Percentiles rank a stretch among this genome's conserved stretches.
Evolutionary conservation across 2,797 vertebrate species (phyloP).

Genomic region (Anguilla marmorata): DNA sequence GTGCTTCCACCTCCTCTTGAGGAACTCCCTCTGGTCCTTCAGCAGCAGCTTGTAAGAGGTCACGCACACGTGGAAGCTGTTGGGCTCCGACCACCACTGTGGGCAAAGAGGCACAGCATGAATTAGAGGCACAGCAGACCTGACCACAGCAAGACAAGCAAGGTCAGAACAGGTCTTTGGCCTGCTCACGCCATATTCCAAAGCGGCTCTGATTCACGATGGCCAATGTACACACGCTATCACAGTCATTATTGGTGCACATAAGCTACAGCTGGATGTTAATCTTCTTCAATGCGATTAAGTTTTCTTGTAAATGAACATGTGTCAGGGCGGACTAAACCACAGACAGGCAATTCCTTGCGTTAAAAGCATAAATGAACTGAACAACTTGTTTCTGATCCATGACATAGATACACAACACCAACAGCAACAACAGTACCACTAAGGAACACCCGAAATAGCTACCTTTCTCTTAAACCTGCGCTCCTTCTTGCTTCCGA

Average conservation of each 20-base stretch:
- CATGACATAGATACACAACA: background rate
- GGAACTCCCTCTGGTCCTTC: constrained; percentile 84
- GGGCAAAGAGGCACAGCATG: constrained; percentile 13
- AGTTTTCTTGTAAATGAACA: background rate
- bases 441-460: background rate
- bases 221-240: background rate
- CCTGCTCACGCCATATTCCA: background rate
- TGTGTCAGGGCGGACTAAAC: background rate
- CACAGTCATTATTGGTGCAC: background rate
- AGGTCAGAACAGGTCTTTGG: background rate
- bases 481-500: constrained; percentile 86
- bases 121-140: background rate
- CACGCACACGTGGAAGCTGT: constrained; percentile 88
- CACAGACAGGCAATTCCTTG: constrained; percentile 7
- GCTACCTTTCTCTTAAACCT: constrained; percentile 87
- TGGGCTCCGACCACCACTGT: constrained; percentile 84
- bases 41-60: constrained; percentile 92
- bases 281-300: background rate
- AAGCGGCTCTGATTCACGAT: background rate
- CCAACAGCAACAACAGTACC: background rate
- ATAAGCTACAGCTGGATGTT: background rate
- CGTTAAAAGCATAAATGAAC: background rate
- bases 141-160: background rate
- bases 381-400: background rate
- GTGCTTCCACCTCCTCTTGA: constrained; percentile 83